Percentiles rank a stretch among this genome's conserved stretches.
These are phyloP conservation scores for Oncorhynchus masou DNA, from an alignment of 2,113 vertebrate species.

Conservation along the genomic window DNA sequence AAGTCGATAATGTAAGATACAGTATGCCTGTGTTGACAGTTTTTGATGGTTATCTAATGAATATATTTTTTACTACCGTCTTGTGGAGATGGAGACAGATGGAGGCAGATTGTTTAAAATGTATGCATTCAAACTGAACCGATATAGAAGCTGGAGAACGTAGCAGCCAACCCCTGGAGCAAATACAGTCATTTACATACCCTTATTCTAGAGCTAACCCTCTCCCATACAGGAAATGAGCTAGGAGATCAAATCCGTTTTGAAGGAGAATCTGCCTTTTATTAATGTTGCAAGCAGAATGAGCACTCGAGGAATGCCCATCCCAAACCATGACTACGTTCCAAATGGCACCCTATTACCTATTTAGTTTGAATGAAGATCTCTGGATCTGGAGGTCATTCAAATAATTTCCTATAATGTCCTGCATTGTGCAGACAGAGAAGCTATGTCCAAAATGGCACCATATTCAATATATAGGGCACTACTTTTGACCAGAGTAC, in stretches of 20 bases:
- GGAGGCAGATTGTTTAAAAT: slow-evolving; percentile 6
- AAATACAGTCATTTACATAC: slow-evolving; percentile 19
- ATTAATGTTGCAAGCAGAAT: not conserved
- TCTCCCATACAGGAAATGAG: slow-evolving; percentile 13
- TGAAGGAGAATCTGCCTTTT: slow-evolving; percentile 2
- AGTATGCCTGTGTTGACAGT: not conserved
- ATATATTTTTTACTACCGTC: not conserved
- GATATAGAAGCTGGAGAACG: not conserved
- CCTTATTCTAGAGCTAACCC: not conserved
- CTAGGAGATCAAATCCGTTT: slow-evolving; percentile 2
- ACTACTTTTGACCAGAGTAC: no score
- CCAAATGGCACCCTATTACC: not conserved
- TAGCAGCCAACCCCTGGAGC: not conserved
- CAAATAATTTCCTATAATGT: not conserved
- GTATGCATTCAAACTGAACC: slow-evolving; percentile 11
- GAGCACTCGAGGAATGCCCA: not conserved
- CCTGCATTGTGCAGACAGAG: not conserved
- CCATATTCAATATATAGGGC: no score
- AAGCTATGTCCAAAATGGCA: not conserved
- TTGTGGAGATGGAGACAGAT: not conserved
- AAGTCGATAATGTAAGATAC: no score
- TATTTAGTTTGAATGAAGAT: not conserved
- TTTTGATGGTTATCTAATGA: not conserved
- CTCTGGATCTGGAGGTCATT: not conserved
- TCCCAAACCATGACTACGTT: not conserved